Conservation (phyloP, 2,113 vertebrate species). For the Paralichthys olivaceus region DNA sequence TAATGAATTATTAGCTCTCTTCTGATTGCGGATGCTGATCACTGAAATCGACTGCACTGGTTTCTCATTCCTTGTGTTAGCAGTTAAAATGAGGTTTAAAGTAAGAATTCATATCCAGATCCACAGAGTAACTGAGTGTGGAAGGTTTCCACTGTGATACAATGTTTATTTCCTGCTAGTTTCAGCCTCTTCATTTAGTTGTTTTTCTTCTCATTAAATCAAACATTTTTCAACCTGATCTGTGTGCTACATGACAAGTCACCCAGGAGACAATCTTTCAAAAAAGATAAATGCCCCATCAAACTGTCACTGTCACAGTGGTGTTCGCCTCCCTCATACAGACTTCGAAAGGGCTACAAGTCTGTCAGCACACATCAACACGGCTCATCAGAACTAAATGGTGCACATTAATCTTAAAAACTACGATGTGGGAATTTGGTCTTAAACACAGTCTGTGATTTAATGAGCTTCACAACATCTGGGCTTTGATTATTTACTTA, state of each 20-base stretch:
- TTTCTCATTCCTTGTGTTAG: not conserved
- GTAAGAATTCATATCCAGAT: no score
- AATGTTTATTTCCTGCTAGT: slow-evolving; percentile 5
- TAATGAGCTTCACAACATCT: slow-evolving; percentile 36
- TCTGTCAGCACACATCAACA: slow-evolving; percentile 27
- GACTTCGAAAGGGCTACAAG: slow-evolving; percentile 5
- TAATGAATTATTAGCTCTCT: slow-evolving; percentile 19
- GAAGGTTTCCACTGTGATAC: not conserved
- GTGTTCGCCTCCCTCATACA: slow-evolving; percentile 16
- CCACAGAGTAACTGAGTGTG: not conserved
- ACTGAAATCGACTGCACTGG: slow-evolving; percentile 8
- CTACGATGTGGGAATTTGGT: not conserved
- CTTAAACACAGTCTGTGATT: slow-evolving; percentile 4
- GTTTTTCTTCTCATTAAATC: not conserved
- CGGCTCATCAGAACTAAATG: not conserved
- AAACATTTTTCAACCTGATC: not conserved
- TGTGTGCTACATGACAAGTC: not conserved
- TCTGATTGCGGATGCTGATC: slow-evolving; percentile 21
- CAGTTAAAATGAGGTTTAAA: not conserved
- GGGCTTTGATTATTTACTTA: slow-evolving; percentile 52
- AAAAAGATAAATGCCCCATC: slow-evolving; percentile 15
- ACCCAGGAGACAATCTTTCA: not conserved
- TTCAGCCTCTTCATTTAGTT: not conserved
- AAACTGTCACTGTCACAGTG: slow-evolving; percentile 25
- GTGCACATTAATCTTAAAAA: slow-evolving; percentile 5